Percentiles rank a stretch among this genome's conserved stretches.
These are phyloP conservation scores for Naja naja DNA, from an alignment of 2,113 vertebrate species.

Conservation along the genomic window DNA sequence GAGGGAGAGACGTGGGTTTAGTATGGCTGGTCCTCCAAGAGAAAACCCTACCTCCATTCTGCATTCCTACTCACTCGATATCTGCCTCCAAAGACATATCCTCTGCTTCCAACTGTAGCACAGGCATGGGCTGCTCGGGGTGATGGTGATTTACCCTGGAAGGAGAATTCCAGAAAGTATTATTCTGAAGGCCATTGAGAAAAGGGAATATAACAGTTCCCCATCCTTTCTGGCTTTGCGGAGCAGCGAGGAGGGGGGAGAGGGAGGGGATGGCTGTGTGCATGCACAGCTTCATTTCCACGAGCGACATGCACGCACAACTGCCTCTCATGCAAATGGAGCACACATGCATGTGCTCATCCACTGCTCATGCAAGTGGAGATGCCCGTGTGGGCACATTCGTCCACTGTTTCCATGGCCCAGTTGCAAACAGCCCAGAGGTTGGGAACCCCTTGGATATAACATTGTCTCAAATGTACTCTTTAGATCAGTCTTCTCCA, in stretches of 20 bases:
- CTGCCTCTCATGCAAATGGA: no score
- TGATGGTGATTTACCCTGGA: conserved; percentile 86
- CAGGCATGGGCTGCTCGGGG: conserved; percentile 95
- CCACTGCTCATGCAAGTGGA: no score
- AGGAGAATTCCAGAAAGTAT: neutral
- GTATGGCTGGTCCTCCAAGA: accelerated
- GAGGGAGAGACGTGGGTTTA: neutral
- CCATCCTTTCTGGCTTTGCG: no score
- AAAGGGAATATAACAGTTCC: neutral
- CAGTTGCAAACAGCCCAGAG: no score
- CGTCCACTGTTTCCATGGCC: no score
- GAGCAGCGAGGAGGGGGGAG: accelerated
- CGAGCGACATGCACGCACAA: no score
- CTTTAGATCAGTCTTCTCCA: neutral
- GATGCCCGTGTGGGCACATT: accelerated
- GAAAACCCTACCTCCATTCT: accelerated
- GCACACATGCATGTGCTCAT: no score
- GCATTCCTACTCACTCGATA: conserved; percentile 76
- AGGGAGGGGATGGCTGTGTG: no score
- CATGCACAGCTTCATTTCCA: no score
- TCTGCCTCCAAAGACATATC: conserved; percentile 93
- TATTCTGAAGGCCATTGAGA: neutral
- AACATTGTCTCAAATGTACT: neutral
- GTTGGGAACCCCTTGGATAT: no score
- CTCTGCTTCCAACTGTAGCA: conserved; percentile 86